Evolutionary conservation across 2,113 vertebrate species (phyloP), one percentile per base, ranked within the genome.

Genomic region (Forbesichthys papilliferus): DNA sequence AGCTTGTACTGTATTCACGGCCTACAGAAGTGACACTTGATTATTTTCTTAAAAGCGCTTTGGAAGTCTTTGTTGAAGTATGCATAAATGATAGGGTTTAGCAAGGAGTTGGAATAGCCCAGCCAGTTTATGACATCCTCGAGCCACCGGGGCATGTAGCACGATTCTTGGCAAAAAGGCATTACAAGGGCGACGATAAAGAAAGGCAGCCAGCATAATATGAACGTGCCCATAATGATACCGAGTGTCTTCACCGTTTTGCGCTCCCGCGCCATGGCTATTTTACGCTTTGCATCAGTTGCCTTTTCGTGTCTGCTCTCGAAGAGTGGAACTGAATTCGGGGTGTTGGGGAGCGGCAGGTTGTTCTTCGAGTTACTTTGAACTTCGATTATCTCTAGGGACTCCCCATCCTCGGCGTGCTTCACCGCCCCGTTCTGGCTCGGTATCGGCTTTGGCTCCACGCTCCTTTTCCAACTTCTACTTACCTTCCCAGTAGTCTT

Each of bases 11-110:
- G 47, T 8, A 12, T 49, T 90, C 90, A 96, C 49, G 90, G 92
- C 84, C 90, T 91, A 86, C 96, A 97, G 81, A 94, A 99, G 82
- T 96, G 96, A 92, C 97, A 99, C 91, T 94, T 96, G 73, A 98
- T 77, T 61, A 99, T 98, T 90, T 98, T 98, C 90, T 98, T 96
- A 85, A 99, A 98, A 8, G 96, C 96, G 85, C 93, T 96, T 92
- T 98, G 96, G 69, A 99, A 99, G 91, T 99, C 97, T 82, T 98
- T 98, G 92, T 99, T 99, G 88, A 98, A 99, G 84, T 98, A 99
- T 9, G 97, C 97, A 74, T 99, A 99, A 65, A 99, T 99, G 87
- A 99, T 94, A n/a, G 97, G 97, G 73, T 98, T 99, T 57, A 99
- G 94, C 20, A 99, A 87, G 1, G 97, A 98, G 90, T 98, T 99